Percentiles rank a stretch among this genome's conserved stretches.
Evolutionary conservation across 2,797 vertebrate genomes (phyloP).

Genomic region (Spinus olivaceus): DNA sequence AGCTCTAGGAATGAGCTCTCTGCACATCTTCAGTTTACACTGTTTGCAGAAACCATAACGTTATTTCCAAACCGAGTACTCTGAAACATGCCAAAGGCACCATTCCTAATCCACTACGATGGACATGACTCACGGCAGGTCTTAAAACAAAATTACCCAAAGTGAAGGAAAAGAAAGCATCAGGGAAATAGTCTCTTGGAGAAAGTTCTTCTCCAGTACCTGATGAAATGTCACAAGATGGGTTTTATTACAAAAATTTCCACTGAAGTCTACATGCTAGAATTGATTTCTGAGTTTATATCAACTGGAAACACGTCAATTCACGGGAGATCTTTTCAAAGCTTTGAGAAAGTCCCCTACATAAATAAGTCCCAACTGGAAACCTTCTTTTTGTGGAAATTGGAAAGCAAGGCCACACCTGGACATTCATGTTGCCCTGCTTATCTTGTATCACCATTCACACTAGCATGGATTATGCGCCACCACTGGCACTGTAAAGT

Average conservation of each 20-base stretch:
- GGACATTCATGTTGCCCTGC: not conserved
- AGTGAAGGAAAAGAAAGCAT: slow-evolving; percentile 14
- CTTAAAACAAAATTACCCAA: slow-evolving; percentile 54
- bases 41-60: slow-evolving; percentile 46
- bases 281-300: slow-evolving; percentile 23
- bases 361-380: not conserved
- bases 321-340: not conserved
- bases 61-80: slow-evolving; percentile 55
- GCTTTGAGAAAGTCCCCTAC: not conserved
- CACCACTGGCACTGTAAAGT: not conserved
- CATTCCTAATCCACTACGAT: slow-evolving; percentile 53
- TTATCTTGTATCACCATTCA: not conserved
- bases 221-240: slow-evolving; percentile 47
- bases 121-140: slow-evolving; percentile 52
- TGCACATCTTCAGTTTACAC: slow-evolving; percentile 54
- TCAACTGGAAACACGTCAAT: not conserved
- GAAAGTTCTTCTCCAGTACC: slow-evolving; percentile 45
- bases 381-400: not conserved
- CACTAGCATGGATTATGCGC: not conserved
- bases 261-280: not conserved
- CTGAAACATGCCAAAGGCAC: slow-evolving; percentile 60
- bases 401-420: not conserved
- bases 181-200: slow-evolving; percentile 31
- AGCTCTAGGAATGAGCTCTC: slow-evolving; percentile 9
- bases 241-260: slow-evolving; percentile 42